Evolutionary conservation across 2,888 invertebrate genomes (phyloP), one percentile per base, ranked within the genome.

Genomic region (Catonia carolina): DNA sequence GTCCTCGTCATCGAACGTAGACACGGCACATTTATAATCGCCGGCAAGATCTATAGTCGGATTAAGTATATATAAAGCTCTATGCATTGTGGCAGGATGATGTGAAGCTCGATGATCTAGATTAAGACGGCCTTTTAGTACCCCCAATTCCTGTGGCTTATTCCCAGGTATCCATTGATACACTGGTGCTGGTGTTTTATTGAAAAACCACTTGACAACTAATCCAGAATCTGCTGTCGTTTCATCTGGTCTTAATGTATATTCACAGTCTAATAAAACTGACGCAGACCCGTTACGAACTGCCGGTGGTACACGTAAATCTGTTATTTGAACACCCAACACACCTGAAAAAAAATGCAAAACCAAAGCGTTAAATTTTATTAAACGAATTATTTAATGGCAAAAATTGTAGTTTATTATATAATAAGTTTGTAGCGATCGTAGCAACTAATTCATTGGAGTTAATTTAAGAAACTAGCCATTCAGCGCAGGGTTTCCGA

Each of bases 91-190:
- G 69, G 81, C 80, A 0, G 81, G 78, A 68, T 86, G 83, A 55
- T 78, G 74, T 0, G 85, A 83, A 0, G 82, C 83, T 64, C 76
- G 77, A 72, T 81, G 84, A 36, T 75, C 75, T 17, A 84, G 73
- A 67, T 87, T 83, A 64, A 86, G 68, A 3, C 57, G 37, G 6
- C 57, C 57, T 36, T 49, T 53, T 17, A 57, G 57, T 7, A 57
- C 17, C 6, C 48, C 57, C 27, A 53, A 31, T 15, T 53, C 83
- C 67, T 82, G 82, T 0, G 86, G 85, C 62, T 77, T 77, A 61
- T 79, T 77, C 41, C 62, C 83, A 1, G 84, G 83, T 59, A 88
- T 87, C 87, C 88, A 89, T 70, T 88, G 87, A 71, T 88, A 89
- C 12, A 88, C 83, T 0, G 82, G 79, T 49, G 82, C 78, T 0